Evolutionary conservation across 2,888 invertebrate species (phyloP), one percentile per base, ranked within the genome.

Genomic region (Cephus pygmeus): DNA sequence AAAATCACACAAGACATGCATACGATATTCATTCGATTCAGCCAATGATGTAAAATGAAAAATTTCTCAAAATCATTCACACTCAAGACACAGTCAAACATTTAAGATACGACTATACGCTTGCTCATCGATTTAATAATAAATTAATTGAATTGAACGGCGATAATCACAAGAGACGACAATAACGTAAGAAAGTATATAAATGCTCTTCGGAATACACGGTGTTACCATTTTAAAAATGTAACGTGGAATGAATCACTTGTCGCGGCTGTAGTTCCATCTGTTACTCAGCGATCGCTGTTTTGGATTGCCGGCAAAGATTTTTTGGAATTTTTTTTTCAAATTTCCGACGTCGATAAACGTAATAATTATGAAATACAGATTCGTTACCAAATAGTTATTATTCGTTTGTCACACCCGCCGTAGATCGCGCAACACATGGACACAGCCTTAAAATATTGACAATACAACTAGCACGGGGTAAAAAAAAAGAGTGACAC

Each of bases 191-290:
- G 34, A 82, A 77, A 82, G 75, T 81, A 75, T 69, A 77, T 75
- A 79, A 82, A 82, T 83, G 79, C 81, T 83, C 76, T 34, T 81
- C 77, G 84, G 84, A 85, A 85, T 85, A 83, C 79, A 81, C 77
- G 77, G 76, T 73, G 73, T 80, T 73, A 40, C 69, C 34, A 33
- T 77, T 68, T 76, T 78, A 81, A 69, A 23, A 80, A 82, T 80
- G 76, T 78, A 77, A 79, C 76, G 78, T 84, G 84, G 83, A 84
- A 84, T 83, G 82, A 82, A 81, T 74, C 69, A 80, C 73, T 73
- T 78, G 36, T 79, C 76, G 77, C 79, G 79, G 78, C 78, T 80
- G 80, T 73, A 69, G 36, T 79, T 81, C 80, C 80, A 83, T 80
- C 80, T 80, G 80, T 79, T 56, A 56, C 23, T 23, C 1, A 56